Evolutionary conservation across 2,888 invertebrate species (phyloP), one percentile per base, ranked within the genome.

Genomic region (Matsumyia berberina): DNA sequence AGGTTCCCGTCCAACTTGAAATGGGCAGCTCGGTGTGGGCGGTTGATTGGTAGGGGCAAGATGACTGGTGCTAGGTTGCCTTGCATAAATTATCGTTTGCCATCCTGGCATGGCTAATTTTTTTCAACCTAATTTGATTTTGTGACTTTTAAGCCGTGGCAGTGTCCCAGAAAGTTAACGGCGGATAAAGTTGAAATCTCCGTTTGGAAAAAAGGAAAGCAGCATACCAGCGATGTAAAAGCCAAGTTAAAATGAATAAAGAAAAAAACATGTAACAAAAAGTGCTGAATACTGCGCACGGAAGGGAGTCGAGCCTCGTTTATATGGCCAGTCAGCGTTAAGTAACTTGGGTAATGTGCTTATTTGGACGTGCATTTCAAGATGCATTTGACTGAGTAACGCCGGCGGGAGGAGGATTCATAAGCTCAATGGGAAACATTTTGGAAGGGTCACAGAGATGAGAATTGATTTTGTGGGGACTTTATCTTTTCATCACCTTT

Each of bases 111-210:
- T 69, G 64, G 76, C 51, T 69, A 74, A 73, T 69, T 67, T 70
- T 80, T 79, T 70, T 70, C 53, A 24, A 58, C 69, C 66, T 85
- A 80, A 85, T 85, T 80, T 85, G 64, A 85, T 85, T 85, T 76
- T 62, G 80, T 85, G 85, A 80, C 85, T 85, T 85, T 80, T 80
- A 85, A 85, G 70, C 70, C 76, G 69, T 66, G 80, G 80, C 70
- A 70, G 69, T 49, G 69, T 80, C 74, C 69, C 80, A 76, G 69
- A 80, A 74, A 62, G 69, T 74, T 80, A 57, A 70, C 64, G 53
- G 57, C 69, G 64, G 69, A 85, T 76, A 80, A 80, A 85, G 80
- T 80, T 85, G 51, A 80, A 85, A 74, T 76, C 74, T 80, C 46
- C 19, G 69, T 64, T 57, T 55, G 15, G 19, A 51, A 15, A 55